These are phyloP conservation scores for Pangasius mekongensis DNA, from an alignment of 2,797 vertebrate genomes.

Conservation along the genomic window DNA sequence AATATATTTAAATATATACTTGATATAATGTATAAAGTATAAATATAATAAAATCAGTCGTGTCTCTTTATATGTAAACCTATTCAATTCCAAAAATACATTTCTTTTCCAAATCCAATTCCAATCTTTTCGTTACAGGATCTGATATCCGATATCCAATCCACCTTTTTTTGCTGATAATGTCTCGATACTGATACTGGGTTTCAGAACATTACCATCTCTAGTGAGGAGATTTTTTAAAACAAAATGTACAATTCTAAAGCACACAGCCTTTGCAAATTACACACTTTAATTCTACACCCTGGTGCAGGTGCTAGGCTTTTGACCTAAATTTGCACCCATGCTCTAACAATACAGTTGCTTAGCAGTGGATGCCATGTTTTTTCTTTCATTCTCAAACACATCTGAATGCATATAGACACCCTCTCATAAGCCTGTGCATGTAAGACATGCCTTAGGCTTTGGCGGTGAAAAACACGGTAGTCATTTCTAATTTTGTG, in stretches of 20 bases:
- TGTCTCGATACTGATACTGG: background rate
- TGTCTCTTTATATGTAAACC: background rate
- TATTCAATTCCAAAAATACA: background rate
- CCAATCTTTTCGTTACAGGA: background rate
- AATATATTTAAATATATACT: background rate
- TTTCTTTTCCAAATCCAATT: background rate
- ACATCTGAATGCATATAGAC: background rate
- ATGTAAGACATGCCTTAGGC: background rate
- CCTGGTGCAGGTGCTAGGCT: background rate
- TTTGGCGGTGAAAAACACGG: background rate
- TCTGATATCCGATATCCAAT: background rate
- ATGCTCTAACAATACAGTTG: background rate
- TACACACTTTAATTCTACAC: background rate
- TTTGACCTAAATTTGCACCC: background rate
- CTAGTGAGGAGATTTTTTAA: background rate
- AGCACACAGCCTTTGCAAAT: background rate
- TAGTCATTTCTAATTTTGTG: constrained; percentile 70
- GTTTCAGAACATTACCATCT: background rate
- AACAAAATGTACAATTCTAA: background rate
- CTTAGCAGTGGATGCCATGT: background rate
- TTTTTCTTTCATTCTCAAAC: background rate
- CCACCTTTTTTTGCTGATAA: background rate
- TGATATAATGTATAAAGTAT: background rate
- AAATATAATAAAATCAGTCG: background rate
- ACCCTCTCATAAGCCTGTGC: background rate